Evolutionary conservation across 2,113 vertebrate genomes (phyloP), one percentile per base, ranked within the genome.

Genomic region (Bufo gargarizans): DNA sequence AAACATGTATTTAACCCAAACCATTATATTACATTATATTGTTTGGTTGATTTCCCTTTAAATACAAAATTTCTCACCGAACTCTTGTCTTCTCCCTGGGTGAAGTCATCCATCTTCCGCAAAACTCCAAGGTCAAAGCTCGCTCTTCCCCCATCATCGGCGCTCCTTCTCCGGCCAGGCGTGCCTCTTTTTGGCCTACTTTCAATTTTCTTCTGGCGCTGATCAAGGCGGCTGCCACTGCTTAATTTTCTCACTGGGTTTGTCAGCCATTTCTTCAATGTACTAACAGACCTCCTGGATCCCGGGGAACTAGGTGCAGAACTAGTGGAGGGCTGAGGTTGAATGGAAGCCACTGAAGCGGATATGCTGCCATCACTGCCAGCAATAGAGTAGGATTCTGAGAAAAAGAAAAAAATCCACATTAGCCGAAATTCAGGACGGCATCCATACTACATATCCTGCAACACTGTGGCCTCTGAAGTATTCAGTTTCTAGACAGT

Each of bases 291-390:
- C 85, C 93, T 96, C 8, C 94, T 95, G 88, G 96, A 96, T n/a
- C 94, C 92, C 0, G 96, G 96, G 2, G 97, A 97, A 93, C 94
- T 96, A 86, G 96, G 96, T 81, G 95, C 96, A 0, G 97, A 98
- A 90, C 95, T 96, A 90, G 93, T 94, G 47, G 96, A 97, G 3
- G 94, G 94, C 91, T 94, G 96, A 0, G 96, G 96, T 81, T 96
- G 96, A 87, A 96, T 93, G 0, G 97, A 97, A 50, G 93, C 96
- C 92, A 96, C 96, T 0, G 97, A 97, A 84, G 96, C 96, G 9
- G 97, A 97, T 91, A 97, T 94, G 91, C 97, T 97, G 86, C 96
- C 97, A 86, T 97, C 97, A 33, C 96, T 97, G 91, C 96, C 97
- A 13, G 96, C 95, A 87, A 96, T 94, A 6, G 97, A 96, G 91